phyloP scores from a whole-genome alignment of 2,888 invertebrate species.

The Lasioglossum villosulum region DNA sequence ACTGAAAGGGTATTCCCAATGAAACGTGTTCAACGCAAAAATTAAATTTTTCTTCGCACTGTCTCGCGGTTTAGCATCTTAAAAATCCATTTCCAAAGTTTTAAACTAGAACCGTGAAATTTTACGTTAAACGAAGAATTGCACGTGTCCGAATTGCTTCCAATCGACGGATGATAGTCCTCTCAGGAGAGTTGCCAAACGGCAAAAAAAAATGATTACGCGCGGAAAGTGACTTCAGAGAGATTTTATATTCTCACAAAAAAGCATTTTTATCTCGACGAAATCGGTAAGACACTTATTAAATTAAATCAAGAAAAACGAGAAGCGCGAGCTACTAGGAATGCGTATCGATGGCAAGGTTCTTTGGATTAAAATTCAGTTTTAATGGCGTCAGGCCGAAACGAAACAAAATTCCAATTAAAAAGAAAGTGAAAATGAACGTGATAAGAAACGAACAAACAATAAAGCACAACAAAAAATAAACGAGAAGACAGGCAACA shows the following conservation, averaged over 20 bases:
- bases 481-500: conserved; percentile 56
- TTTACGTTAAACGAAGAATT: neutral
- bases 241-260: too few relatives aligned
- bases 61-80: neutral
- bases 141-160: neutral
- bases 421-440: neutral
- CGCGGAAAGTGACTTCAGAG: too few relatives aligned
- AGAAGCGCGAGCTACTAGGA: neutral
- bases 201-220: too few relatives aligned
- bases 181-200: neutral
- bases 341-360: neutral
- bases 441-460: conserved; percentile 51
- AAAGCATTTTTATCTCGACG: neutral
- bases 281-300: neutral
- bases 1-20: neutral
- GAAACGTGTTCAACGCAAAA: neutral
- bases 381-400: neutral
- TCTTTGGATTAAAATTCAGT: conserved; percentile 26
- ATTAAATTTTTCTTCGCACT: neutral
- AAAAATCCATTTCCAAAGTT: neutral
- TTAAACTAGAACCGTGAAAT: neutral
- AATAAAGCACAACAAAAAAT: conserved; percentile 65
- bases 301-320: neutral
- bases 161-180: neutral
- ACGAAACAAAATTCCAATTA: conserved; percentile 32